Evolutionary conservation across 1,140 invertebrate species (phyloP).

Genomic region (Belonocnema kinseyi): DNA sequence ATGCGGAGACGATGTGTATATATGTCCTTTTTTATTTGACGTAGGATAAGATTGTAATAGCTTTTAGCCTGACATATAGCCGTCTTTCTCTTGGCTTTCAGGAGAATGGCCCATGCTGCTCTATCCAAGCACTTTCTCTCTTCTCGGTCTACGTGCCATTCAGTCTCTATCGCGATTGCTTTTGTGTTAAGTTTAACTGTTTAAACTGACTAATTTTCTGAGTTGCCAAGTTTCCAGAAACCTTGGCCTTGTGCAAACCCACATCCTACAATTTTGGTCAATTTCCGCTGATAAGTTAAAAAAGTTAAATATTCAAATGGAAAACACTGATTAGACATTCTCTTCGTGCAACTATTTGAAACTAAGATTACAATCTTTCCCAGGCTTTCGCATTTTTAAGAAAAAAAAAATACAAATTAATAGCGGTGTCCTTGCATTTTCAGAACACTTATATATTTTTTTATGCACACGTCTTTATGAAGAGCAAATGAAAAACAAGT

Average conservation of each 20-base stretch:
- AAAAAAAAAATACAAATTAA: too few species aligned
- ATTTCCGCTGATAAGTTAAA: not conserved
- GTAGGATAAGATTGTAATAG: slow-evolving; percentile 46
- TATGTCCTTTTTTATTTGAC: slow-evolving; percentile 21
- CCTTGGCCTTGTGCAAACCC: slow-evolving; percentile 31
- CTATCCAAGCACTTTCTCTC: slow-evolving; percentile 63
- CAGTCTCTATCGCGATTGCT: slow-evolving; percentile 32
- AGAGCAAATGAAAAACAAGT: too few species aligned
- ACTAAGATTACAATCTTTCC: too few species aligned
- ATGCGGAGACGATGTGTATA: not conserved
- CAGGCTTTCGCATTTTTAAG: too few species aligned
- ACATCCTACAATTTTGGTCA: not conserved
- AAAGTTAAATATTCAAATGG: slow-evolving; percentile 2
- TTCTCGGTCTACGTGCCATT: slow-evolving; percentile 54
- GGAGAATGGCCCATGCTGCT: slow-evolving; percentile 39
- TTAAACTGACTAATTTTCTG: slow-evolving; percentile 14
- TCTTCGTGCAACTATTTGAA: too few species aligned
- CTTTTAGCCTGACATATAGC: slow-evolving; percentile 42
- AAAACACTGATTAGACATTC: not conserved
- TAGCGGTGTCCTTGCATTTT: too few species aligned
- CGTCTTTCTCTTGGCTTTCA: slow-evolving; percentile 64
- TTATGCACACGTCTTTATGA: too few species aligned
- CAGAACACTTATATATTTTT: too few species aligned
- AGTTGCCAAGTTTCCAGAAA: slow-evolving; percentile 30
- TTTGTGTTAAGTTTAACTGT: slow-evolving; percentile 32